phyloP scores from a whole-genome alignment of 2,888 invertebrate genomes.

The Bimastos eiseni region DNA sequence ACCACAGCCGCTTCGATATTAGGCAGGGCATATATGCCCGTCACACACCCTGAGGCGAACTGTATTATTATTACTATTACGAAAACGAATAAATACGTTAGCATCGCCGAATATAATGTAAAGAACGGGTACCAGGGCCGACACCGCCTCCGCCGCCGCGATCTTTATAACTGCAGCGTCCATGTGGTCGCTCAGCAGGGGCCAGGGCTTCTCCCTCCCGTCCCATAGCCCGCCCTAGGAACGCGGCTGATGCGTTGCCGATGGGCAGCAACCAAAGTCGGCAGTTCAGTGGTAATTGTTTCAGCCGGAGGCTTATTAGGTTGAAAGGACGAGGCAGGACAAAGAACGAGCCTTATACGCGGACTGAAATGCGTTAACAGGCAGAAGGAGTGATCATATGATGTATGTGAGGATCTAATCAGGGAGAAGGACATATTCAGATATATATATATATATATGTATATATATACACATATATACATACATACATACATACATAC shows the following conservation, averaged over 20 bases:
- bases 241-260: not conserved
- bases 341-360: not conserved
- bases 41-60: conserved; percentile 6
- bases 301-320: not conserved
- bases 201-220: not conserved
- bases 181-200: not conserved
- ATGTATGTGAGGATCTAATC: not conserved
- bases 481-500: not conserved
- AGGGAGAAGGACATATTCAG: too few species aligned
- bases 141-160: not conserved
- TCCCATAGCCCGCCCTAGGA: not conserved
- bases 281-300: not conserved
- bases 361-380: not conserved
- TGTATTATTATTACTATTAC: conserved; percentile 4
- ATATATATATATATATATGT: not conserved
- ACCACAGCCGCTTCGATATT: not conserved
- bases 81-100: conserved; percentile 13
- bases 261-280: not conserved
- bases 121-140: not conserved
- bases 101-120: not conserved
- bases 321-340: not conserved
- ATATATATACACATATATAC: not conserved
- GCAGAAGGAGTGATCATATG: not conserved
- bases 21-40: conserved; percentile 13
- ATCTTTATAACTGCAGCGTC: not conserved